Conservation (phyloP, 1,140 invertebrate genomes). For the Drosophila setifemur region DNA sequence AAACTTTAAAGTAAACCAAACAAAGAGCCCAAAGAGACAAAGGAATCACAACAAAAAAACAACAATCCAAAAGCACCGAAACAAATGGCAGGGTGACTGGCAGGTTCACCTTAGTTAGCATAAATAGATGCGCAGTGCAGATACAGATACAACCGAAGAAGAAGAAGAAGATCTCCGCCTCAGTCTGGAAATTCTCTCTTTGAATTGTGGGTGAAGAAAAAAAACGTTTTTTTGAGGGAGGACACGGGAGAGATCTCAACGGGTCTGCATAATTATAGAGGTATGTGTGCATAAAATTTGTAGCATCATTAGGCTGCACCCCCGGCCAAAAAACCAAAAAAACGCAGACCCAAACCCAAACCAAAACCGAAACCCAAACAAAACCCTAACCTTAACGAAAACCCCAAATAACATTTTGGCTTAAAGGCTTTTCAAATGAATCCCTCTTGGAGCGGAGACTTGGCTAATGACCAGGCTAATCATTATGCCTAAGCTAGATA, state of each 20-base stretch:
- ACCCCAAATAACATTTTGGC: conserved; percentile 66
- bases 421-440: conserved; percentile 80
- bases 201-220: conserved; percentile 53
- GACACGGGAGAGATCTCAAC: conserved; percentile 22
- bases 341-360: conserved; percentile 23
- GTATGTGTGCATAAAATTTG: conserved; percentile 77
- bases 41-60: conserved; percentile 37
- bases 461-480: conserved; percentile 76
- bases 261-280: conserved; percentile 68
- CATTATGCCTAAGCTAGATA: conserved; percentile 75
- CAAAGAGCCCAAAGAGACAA: conserved; percentile 29
- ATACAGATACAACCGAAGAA: conserved; percentile 39
- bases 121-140: conserved; percentile 75
- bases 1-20: conserved; percentile 9
- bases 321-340: conserved; percentile 56
- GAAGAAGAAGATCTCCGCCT: conserved; percentile 4
- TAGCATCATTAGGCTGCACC: conserved; percentile 78
- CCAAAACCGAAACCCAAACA: conserved; percentile 33
- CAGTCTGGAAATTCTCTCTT: background rate
- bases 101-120: conserved; percentile 64
- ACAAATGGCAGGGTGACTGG: conserved; percentile 59
- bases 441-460: conserved; percentile 47
- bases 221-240: conserved; percentile 8
- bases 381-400: conserved; percentile 34
- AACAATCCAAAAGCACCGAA: conserved; percentile 32